These are phyloP conservation scores for Chrysomela aeneicollis DNA, from an alignment of 2,888 invertebrate genomes.

Conservation along the genomic window DNA sequence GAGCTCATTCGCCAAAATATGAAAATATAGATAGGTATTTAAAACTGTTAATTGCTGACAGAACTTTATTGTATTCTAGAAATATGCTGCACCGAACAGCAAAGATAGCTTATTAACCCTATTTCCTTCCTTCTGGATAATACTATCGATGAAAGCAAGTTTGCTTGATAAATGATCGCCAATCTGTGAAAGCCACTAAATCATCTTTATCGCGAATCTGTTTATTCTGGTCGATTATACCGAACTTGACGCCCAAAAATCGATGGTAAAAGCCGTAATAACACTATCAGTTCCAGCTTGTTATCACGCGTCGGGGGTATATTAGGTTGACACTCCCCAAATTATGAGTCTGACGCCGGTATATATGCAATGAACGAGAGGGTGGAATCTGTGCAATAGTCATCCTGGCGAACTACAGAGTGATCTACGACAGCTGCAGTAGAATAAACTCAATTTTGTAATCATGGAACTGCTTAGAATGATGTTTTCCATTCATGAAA, in stretches of 20 bases:
- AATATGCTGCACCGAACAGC: neutral
- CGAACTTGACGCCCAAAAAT: constrained; percentile 37
- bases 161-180: constrained; percentile 38
- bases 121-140: neutral
- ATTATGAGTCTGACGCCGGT: neutral
- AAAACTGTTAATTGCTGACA: no score
- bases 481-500: no score
- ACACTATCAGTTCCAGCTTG: constrained; percentile 41
- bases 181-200: constrained; percentile 30
- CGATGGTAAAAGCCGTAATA: constrained; percentile 39
- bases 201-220: constrained; percentile 35
- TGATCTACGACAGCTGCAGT: no score
- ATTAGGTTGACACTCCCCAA: constrained; percentile 35
- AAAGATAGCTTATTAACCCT: neutral
- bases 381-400: neutral
- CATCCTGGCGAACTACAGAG: neutral
- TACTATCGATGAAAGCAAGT: constrained; percentile 19
- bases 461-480: no score
- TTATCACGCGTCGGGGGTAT: constrained; percentile 27
- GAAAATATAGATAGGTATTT: no score
- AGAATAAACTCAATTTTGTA: no score
- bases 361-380: neutral
- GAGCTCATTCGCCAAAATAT: no score
- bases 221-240: constrained; percentile 38
- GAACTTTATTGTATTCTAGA: no score